Percentiles rank a stretch among this genome's conserved stretches.
Conservation (phyloP, 2,113 vertebrate genomes). For the Scortum barcoo region DNA sequence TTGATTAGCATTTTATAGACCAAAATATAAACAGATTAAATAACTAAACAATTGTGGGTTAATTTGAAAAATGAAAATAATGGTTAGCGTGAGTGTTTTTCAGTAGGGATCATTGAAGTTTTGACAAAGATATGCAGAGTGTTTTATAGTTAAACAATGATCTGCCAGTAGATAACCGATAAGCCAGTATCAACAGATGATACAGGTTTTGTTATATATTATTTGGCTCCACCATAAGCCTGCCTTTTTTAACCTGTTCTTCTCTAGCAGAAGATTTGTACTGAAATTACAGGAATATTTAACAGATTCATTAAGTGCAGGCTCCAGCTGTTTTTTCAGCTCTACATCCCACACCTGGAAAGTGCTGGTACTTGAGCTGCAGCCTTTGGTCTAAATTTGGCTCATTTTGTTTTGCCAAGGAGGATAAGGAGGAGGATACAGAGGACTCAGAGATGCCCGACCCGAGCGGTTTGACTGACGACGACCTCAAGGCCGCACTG, state of each 20-base stretch:
- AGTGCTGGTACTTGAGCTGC: background rate
- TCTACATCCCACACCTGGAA: background rate
- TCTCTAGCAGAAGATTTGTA: background rate
- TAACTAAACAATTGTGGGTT: background rate
- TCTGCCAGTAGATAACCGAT: background rate
- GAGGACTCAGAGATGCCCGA: conserved; percentile 67
- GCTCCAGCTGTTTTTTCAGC: conserved; percentile 5
- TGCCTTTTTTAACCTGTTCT: background rate
- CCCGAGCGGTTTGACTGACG: conserved; percentile 81
- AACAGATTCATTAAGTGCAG: background rate
- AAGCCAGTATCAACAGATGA: background rate
- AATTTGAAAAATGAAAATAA: background rate
- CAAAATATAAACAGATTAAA: background rate
- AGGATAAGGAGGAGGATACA: conserved; percentile 21
- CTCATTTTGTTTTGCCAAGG: background rate
- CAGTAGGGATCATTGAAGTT: background rate
- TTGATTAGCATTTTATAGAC: background rate
- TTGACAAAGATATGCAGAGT: background rate
- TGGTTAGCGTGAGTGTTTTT: background rate
- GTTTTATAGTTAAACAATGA: background rate
- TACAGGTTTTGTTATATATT: background rate
- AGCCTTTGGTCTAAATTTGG: background rate
- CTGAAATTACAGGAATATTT: background rate
- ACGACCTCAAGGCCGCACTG: conserved; percentile 81
- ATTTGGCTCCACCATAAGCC: background rate